Evolutionary conservation across 2,888 invertebrate species (phyloP).

Genomic region (Exocentrus adspersus): DNA sequence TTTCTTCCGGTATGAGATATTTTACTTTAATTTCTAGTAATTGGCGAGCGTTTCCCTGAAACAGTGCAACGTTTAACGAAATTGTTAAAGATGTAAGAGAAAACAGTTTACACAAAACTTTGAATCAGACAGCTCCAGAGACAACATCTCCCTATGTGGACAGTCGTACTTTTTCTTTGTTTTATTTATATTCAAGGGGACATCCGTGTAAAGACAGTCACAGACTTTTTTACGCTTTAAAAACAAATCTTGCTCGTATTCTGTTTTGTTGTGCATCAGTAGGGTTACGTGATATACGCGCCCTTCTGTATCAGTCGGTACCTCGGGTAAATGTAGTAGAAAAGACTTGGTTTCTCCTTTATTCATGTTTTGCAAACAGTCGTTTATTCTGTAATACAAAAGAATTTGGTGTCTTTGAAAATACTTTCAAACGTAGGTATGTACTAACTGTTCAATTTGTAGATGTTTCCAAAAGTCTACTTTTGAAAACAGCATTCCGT

Average conservation of each 20-base stretch:
- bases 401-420: neutral
- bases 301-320: slow-evolving; percentile 48
- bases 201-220: slow-evolving; percentile 52
- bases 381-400: slow-evolving; percentile 21
- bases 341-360: slow-evolving; percentile 25
- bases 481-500: slow-evolving; percentile 58
- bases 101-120: slow-evolving; percentile 56
- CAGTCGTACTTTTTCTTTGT: slow-evolving; percentile 56
- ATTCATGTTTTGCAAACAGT: slow-evolving; percentile 16
- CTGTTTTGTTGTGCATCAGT: slow-evolving; percentile 55
- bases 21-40: slow-evolving; percentile 56
- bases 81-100: no score
- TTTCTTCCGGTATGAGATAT: slow-evolving; percentile 53
- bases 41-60: slow-evolving; percentile 47
- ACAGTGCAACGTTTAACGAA: slow-evolving; percentile 16
- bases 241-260: slow-evolving; percentile 48
- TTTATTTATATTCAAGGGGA: slow-evolving; percentile 48
- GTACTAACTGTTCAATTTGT: slow-evolving; percentile 59
- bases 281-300: slow-evolving; percentile 53
- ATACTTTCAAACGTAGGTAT: no score
- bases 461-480: slow-evolving; percentile 60
- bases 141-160: slow-evolving; percentile 56
- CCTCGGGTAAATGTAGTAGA: slow-evolving; percentile 54
- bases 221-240: slow-evolving; percentile 58
- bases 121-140: slow-evolving; percentile 52